Base-by-base conservation (phyloP, 2,888 invertebrate species). In the Megamerina dolium region DNA sequence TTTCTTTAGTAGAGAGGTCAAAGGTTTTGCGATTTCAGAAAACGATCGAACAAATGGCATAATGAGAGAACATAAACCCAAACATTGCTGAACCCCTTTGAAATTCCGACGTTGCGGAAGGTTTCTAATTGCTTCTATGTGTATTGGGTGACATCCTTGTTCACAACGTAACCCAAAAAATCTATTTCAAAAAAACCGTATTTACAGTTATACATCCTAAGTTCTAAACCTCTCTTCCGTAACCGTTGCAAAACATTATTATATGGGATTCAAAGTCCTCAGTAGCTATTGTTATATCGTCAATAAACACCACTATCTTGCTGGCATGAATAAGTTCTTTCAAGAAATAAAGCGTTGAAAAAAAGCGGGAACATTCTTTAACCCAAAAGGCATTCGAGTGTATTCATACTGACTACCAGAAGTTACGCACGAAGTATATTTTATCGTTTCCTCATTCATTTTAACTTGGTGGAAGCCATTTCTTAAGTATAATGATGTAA, bases 271-370 rank as follows among this genome's bases (percentile, higher is more conserved):
- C 33, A 33, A 33, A 33, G 20, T 13, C 14, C 17, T 33, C 33
- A 8, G 33, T 32, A 32, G 32, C n/a, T n/a, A n/a, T n/a, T n/a
- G n/a, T n/a, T n/a, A n/a, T n/a, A n/a, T n/a, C 32, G 17, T 31
- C 31, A 8, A 34, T 34, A 19, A 34, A 34, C 33, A 33, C 33
- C 14, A 33, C 33, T 33, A 33, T 33, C 14, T 33, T 33, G 10
- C 14, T 33, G 9, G 33, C 10, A 33, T 33, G 3, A 33, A 33
- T 33, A 13, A 33, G 18, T 5, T 30, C 30, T 12, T 12, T 30
- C 5, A 30, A 12, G 13, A 30, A 30, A 30, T 30, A 30, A 8
- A 30, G 5, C 30, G 30, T 14, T 30, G 30, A 14, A 30, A 30
- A 12, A 30, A 30, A 13, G 30, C 5, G n/a, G 30, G 30, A 4